A percentile compares a stretch with the other conserved stretches of the same genome.
phyloP scores from a whole-genome alignment of 2,113 vertebrate species.

The Aleadryas rufinucha region DNA sequence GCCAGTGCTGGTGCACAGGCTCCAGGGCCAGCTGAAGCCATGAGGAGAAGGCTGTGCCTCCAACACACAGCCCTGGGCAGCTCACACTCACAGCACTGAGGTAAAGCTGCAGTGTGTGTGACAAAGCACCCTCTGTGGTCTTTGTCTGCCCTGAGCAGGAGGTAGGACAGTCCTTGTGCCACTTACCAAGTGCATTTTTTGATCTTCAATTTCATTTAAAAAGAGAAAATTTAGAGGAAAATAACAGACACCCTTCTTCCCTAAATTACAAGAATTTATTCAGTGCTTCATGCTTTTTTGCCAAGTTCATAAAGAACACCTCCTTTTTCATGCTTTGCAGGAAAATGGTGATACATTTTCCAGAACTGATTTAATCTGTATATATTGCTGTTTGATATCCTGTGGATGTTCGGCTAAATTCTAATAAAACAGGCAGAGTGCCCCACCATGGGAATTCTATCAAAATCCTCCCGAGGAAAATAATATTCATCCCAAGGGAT shows the following conservation, averaged over 20 bases:
- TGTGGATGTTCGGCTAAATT: background rate
- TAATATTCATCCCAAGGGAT: background rate
- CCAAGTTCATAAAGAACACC: background rate
- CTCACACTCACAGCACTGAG: fast-evolving
- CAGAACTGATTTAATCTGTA: background rate
- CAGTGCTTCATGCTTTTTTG: background rate
- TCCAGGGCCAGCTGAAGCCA: background rate
- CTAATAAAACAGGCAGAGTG: background rate
- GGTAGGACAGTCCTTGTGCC: background rate
- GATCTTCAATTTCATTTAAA: background rate
- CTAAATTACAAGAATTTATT: background rate
- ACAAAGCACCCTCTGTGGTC: background rate
- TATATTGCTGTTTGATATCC: background rate
- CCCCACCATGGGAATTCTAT: background rate
- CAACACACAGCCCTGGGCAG: background rate
- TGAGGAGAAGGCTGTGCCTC: background rate
- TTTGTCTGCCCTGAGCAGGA: background rate
- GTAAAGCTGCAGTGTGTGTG: fast-evolving
- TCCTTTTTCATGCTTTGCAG: background rate
- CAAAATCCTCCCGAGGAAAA: background rate
- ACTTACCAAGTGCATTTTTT: background rate
- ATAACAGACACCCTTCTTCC: background rate
- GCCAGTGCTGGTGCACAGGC: background rate
- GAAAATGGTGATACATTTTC: background rate
- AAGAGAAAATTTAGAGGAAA: background rate